Evolutionary conservation across 2,113 vertebrate genomes (phyloP), one percentile per base, ranked within the genome.

Genomic region (Furnarius figulus): DNA sequence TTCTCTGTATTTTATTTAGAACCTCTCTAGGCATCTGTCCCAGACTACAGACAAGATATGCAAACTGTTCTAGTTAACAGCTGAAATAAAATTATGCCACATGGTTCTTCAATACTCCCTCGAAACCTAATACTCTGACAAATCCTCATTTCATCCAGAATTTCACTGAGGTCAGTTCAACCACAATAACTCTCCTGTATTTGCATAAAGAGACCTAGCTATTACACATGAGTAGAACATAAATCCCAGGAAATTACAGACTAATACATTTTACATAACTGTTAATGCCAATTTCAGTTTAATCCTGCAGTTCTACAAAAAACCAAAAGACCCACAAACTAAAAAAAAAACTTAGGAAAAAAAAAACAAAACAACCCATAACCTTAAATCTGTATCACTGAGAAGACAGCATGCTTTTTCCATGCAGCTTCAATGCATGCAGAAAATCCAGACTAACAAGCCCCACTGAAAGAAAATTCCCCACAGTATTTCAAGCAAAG

Each of bases 221-320:
- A 84, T 94, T 89, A 91, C 94, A 85, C 73, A 85, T 78, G 56
- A 82, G 25, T n/a, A 81, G 55, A 96, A 91, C 68, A 97, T 76
- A 98, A 99, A 99, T 98, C 98, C 96, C 91, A 90, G 93, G 94
- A 98, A 98, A 98, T 98, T 97, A 98, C 94, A 97, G 93, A 89
- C 40, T 88, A 93, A 97, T 97, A 96, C 96, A 74, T 96, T 98
- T 98, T 98, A 99, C 85, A 94, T 98, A 98, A 99, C 97, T 85
- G 92, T 59, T 93, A 96, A 97, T 98, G 85, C 88, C 98, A 98
- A 98, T 98, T 98, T 96, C 73, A 82, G 37, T 91, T 98, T 98
- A 97, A 99, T 98, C 98, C 96, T 90, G n/a, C 73, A 88, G 77
- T 93, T 97, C 86, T 84, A 85, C 4, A 24, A 73, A 81, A 74